phyloP scores from a whole-genome alignment of 2,113 vertebrate genomes.

The Scalopus aquaticus region DNA sequence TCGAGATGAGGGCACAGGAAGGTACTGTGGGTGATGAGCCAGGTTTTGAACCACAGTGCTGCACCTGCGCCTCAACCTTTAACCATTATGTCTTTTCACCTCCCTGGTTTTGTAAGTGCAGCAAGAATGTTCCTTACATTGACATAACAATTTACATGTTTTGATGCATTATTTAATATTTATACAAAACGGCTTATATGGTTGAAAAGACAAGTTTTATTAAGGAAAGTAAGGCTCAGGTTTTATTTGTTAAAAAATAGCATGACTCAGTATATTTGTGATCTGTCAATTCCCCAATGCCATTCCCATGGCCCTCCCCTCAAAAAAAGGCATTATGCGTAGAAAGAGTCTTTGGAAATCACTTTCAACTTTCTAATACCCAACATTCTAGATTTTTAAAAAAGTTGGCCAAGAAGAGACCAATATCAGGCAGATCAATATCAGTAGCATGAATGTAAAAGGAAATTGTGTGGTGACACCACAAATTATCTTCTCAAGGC shows the following conservation, averaged over 20 bases:
- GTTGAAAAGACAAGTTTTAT: not conserved
- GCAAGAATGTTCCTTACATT: not conserved
- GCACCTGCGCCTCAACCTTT: not conserved
- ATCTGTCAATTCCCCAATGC: not conserved
- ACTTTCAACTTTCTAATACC: not conserved
- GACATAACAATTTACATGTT: not conserved
- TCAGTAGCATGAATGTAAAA: slow-evolving; percentile 36
- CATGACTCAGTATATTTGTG: not conserved
- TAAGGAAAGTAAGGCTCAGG: not conserved
- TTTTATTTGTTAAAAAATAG: not conserved
- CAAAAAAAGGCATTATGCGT: not conserved
- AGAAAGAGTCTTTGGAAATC: slow-evolving; percentile 14
- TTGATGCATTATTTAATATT: not conserved
- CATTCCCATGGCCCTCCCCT: not conserved
- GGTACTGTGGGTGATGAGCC: not conserved
- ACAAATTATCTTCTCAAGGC: slow-evolving; percentile 38
- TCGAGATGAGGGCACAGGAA: not conserved
- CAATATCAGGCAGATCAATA: slow-evolving; percentile 42
- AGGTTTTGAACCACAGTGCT: not conserved
- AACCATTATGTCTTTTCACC: not conserved
- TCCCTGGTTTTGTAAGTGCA: not conserved
- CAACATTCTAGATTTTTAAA: not conserved
- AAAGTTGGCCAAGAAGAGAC: not conserved
- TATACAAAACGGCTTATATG: not conserved
- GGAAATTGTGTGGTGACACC: slow-evolving; percentile 51